phyloP scores from a whole-genome alignment of 2,113 vertebrate genomes.

The Ibidorhyncha struthersii region DNA sequence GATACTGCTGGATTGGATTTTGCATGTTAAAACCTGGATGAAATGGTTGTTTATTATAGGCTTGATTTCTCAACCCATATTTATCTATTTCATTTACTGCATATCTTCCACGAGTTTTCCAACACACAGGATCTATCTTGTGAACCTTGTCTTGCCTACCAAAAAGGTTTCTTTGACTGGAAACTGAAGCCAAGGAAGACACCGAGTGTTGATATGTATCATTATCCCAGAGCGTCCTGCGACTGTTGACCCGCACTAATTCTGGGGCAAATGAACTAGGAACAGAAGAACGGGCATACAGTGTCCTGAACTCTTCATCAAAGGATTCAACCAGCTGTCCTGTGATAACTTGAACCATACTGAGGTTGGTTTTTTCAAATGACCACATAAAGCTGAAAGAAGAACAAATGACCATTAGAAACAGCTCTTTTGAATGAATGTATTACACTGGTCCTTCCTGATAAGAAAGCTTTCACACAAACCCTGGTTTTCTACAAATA shows the following conservation, averaged over 20 bases:
- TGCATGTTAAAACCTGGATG: slow-evolving; percentile 73
- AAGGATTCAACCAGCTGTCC: slow-evolving; percentile 92
- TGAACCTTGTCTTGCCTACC: slow-evolving; percentile 81
- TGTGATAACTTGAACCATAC: slow-evolving; percentile 95
- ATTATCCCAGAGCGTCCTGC: slow-evolving; percentile 71
- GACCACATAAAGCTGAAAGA: slow-evolving; percentile 92
- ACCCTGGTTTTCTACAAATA: neutral
- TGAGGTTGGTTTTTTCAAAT: slow-evolving; percentile 94
- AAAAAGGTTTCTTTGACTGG: slow-evolving; percentile 78
- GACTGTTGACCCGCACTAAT: slow-evolving; percentile 64
- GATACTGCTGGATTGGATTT: slow-evolving; percentile 73
- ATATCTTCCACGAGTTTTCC: slow-evolving; percentile 81
- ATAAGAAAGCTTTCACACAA: neutral
- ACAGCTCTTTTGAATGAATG: neutral
- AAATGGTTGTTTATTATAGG: slow-evolving; percentile 69
- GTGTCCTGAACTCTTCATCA: slow-evolving; percentile 94
- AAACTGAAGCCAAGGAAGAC: slow-evolving; percentile 77
- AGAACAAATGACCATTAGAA: slow-evolving; percentile 42
- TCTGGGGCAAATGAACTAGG: slow-evolving; percentile 76
- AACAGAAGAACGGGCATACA: slow-evolving; percentile 88
- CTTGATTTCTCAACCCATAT: slow-evolving; percentile 63
- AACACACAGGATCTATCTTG: slow-evolving; percentile 82
- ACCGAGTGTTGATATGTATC: slow-evolving; percentile 72
- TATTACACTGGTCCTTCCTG: neutral
- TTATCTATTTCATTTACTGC: slow-evolving; percentile 74